Evolutionary conservation across 2,113 vertebrate genomes (phyloP).

Genomic region (Manacus vitellinus): DNA sequence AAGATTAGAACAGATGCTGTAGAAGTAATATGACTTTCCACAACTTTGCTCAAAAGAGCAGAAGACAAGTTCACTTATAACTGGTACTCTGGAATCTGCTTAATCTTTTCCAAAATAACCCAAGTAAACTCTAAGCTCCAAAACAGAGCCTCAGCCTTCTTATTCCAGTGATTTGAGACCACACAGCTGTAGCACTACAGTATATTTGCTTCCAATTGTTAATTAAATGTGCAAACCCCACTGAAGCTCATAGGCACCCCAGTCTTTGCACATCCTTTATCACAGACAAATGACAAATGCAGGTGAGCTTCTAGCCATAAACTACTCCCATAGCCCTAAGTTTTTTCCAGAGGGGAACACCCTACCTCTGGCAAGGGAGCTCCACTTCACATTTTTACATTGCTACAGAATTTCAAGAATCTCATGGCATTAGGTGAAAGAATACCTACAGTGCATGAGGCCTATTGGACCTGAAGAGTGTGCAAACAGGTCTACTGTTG

Average conservation of each 20-base stretch:
- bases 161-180: background rate
- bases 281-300: background rate
- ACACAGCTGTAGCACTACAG: background rate
- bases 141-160: background rate
- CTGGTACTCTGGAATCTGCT: background rate
- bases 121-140: background rate
- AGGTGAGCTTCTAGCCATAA: background rate
- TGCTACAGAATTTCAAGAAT: background rate
- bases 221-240: background rate
- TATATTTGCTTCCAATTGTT: background rate
- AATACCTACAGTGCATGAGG: background rate
- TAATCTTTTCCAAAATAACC: background rate
- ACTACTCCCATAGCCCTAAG: background rate
- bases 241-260: background rate
- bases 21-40: background rate
- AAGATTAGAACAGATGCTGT: background rate
- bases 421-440: background rate
- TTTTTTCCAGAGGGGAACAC: background rate
- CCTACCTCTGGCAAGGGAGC: background rate
- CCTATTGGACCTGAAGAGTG: background rate
- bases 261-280: background rate
- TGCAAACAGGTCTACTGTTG: background rate
- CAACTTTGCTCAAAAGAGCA: background rate
- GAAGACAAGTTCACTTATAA: background rate
- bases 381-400: background rate